Evolutionary conservation across 2,113 vertebrate genomes (phyloP), one percentile per base, ranked within the genome.

Genomic region (Oplegnathus fasciatus): DNA sequence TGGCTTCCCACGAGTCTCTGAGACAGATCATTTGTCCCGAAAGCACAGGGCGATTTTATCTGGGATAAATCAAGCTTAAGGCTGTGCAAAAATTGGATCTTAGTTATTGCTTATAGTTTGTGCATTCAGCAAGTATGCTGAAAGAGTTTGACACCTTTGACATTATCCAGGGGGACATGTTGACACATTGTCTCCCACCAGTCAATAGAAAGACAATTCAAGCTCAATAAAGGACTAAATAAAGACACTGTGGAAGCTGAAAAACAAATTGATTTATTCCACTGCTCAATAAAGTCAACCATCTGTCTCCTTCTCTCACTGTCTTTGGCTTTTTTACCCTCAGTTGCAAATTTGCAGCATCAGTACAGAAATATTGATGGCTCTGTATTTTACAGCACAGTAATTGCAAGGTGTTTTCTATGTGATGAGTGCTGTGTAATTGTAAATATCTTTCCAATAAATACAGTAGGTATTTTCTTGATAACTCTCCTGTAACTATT

Each of bases 191-290:
- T 85, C 75, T 88, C 71, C 37, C 11, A 46, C 20, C 64, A 52
- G 61, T 80, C 83, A 68, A 80, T 75, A 90, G 66, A 67, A 68
- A 83, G 64, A 61, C 58, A 60, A 84, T 75, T 67, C 65, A 42
- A 67, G 57, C 76, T 86, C 75, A 89, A 50, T 73, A 58, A 46
- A 62, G 20, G 75, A 86, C 69, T 67, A 83, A 81, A 86, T 89
- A 68, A 80, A 87, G 64, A 30, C 4, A 65, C 50, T 1, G 34
- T 62, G 48, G 62, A 77, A 48, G 32, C 44, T n/a, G 18, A 65
- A 65, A 66, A 80, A n/a, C 28, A 44, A 83, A 91, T 85, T 80
- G 77, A 92, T 93, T 93, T 90, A 90, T 93, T 83, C 11, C 61
- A 61, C 79, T 54, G 64, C 79, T 80, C 84, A 73, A 66, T 80